Percentiles rank a stretch among this genome's conserved stretches.
phyloP scores from a whole-genome alignment of 2,888 invertebrate genomes.

The Meteorus cinctellus region DNA sequence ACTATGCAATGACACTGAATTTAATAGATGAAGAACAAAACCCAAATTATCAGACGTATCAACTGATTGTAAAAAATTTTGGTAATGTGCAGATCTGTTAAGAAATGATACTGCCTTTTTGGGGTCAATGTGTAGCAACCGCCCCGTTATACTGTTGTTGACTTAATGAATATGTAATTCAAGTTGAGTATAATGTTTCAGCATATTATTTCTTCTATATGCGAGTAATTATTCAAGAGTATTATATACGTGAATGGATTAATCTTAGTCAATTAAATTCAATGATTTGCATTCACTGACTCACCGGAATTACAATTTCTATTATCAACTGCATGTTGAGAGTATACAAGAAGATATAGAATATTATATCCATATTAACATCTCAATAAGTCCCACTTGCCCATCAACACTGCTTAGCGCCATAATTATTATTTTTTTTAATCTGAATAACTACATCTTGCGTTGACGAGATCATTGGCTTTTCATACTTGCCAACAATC shows the following conservation, averaged over 20 bases:
- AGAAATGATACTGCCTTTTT: no score
- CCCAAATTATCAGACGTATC: no score
- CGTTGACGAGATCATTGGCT: constrained; percentile 36
- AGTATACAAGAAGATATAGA: neutral
- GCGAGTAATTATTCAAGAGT: no score
- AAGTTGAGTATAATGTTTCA: no score
- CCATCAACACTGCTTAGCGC: constrained; percentile 17
- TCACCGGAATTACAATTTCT: constrained; percentile 1
- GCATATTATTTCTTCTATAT: no score
- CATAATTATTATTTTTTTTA: neutral
- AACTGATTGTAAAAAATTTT: no score
- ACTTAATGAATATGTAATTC: no score
- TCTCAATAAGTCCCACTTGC: constrained; percentile 32
- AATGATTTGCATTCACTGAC: neutral
- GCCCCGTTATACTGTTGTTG: no score
- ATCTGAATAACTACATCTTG: constrained; percentile 18
- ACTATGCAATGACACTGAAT: neutral
- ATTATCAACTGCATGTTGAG: neutral
- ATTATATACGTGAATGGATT: neutral
- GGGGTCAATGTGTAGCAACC: no score
- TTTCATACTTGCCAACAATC: constrained; percentile 28
- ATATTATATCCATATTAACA: constrained; percentile 1
- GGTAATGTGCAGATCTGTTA: no score
- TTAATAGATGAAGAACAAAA: no score
- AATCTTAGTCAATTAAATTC: neutral